These are phyloP conservation scores for Sylvia borin DNA, from an alignment of 2,797 vertebrate genomes.

Conservation along the genomic window DNA sequence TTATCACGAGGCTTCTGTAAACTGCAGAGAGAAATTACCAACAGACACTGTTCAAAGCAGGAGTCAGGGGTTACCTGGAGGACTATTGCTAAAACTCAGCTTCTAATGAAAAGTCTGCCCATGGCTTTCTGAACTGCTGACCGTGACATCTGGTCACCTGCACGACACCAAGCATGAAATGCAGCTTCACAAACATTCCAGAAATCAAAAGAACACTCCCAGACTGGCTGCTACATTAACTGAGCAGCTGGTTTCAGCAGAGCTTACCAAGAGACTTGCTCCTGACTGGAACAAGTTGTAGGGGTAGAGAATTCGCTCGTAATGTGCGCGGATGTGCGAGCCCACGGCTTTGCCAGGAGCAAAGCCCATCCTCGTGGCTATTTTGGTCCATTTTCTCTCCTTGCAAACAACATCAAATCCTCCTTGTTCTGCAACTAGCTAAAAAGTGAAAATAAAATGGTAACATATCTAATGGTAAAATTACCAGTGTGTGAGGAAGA, in stretches of 20 bases:
- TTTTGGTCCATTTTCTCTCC: conserved; percentile 96
- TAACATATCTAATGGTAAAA: background rate
- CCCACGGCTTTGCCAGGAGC: conserved; percentile 95
- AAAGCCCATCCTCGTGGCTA: conserved; percentile 96
- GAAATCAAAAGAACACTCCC: background rate
- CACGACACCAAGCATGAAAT: background rate
- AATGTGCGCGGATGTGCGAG: conserved; percentile 93
- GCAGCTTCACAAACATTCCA: background rate
- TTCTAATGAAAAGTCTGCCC: background rate
- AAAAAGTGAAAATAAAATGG: conserved; percentile 35
- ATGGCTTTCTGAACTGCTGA: background rate
- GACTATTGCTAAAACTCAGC: background rate
- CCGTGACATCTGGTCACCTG: background rate
- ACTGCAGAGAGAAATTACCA: background rate
- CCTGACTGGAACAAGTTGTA: conserved; percentile 95
- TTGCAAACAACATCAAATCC: conserved; percentile 94
- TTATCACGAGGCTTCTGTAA: background rate
- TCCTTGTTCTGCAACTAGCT: conserved; percentile 96
- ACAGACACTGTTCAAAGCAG: background rate
- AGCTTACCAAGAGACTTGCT: conserved; percentile 87
- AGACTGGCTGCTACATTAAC: background rate
- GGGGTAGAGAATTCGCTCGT: conserved; percentile 94
- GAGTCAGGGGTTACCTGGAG: background rate
- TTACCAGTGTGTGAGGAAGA: background rate
- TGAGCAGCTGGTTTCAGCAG: background rate